Percentiles rank a stretch among this genome's conserved stretches.
phyloP scores from a whole-genome alignment of 2,797 vertebrate species.

The Echiichthys vipera region DNA sequence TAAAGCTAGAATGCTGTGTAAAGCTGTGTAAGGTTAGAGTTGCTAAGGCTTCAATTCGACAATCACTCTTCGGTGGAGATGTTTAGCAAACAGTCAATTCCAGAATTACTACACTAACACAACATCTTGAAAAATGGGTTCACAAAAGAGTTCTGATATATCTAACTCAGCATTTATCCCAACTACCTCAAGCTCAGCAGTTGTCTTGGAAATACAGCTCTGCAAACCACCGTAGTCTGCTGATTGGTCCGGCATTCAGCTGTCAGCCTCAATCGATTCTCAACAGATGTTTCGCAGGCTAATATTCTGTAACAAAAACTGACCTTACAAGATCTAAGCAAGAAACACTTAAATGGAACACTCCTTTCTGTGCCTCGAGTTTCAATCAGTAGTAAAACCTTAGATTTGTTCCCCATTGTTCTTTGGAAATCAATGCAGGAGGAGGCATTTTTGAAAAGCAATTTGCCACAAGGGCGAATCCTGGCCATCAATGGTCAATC shows the following conservation, averaged over 20 bases:
- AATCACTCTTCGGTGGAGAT: not conserved
- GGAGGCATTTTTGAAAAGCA: slow-evolving; percentile 58
- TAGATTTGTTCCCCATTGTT: slow-evolving; percentile 51
- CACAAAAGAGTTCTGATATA: not conserved
- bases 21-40: not conserved
- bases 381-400: slow-evolving; percentile 39
- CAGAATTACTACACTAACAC: not conserved
- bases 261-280: not conserved
- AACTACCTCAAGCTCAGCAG: not conserved
- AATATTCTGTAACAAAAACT: slow-evolving; percentile 33
- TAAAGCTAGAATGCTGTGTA: not conserved
- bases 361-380: slow-evolving; percentile 9
- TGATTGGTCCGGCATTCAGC: not conserved
- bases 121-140: not conserved
- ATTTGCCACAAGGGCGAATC: slow-evolving; percentile 63
- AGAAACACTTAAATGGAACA: slow-evolving; percentile 3
- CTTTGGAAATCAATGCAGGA: slow-evolving; percentile 62
- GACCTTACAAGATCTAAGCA: slow-evolving; percentile 36
- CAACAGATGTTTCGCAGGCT: not conserved
- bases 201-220: not conserved
- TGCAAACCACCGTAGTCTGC: not conserved
- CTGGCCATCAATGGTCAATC: slow-evolving; percentile 67
- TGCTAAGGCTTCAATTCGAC: not conserved
- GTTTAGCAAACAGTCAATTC: not conserved
- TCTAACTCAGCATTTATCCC: not conserved